Percentiles rank a stretch among this genome's conserved stretches.
These are phyloP conservation scores for Malacosoma neustria DNA, from an alignment of 2,888 invertebrate genomes.

Conservation along the genomic window DNA sequence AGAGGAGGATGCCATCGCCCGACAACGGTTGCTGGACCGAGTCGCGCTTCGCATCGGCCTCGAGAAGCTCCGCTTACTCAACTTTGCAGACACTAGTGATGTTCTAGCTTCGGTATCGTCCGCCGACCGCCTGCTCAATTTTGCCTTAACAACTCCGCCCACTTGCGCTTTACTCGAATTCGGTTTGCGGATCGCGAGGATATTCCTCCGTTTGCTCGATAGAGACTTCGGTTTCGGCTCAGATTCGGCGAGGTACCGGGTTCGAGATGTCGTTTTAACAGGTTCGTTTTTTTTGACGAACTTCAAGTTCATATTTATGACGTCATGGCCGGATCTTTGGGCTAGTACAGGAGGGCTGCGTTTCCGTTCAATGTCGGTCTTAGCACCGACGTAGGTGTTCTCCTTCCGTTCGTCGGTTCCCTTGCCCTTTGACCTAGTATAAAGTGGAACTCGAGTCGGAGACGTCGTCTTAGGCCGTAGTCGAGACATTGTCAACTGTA, in stretches of 20 bases:
- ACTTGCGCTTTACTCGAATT: conserved; percentile 51
- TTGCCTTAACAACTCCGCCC: conserved; percentile 38
- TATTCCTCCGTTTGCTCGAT: conserved; percentile 46
- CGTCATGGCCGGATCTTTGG: conserved; percentile 45
- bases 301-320: conserved; percentile 38
- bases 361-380: conserved; percentile 38
- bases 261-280: conserved; percentile 38
- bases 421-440: conserved; percentile 52
- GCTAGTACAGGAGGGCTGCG: conserved; percentile 32
- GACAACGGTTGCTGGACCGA: conserved; percentile 22
- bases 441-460: conserved; percentile 46
- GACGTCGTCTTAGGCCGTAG: conserved; percentile 53
- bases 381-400: conserved; percentile 56
- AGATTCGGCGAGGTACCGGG: conserved; percentile 43
- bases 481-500: conserved; percentile 58
- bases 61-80: conserved; percentile 47
- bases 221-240: conserved; percentile 55
- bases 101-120: conserved; percentile 47
- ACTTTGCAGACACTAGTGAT: conserved; percentile 31
- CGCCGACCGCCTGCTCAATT: conserved; percentile 36
- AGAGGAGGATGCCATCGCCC: conserved; percentile 44
- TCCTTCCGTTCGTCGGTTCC: conserved; percentile 62
- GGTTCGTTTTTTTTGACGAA: conserved; percentile 48
- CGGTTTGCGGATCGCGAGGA: conserved; percentile 58
- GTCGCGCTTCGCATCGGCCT: conserved; percentile 21